Evolutionary conservation across 2,797 vertebrate species (phyloP).

Genomic region (Danio kyathit): DNA sequence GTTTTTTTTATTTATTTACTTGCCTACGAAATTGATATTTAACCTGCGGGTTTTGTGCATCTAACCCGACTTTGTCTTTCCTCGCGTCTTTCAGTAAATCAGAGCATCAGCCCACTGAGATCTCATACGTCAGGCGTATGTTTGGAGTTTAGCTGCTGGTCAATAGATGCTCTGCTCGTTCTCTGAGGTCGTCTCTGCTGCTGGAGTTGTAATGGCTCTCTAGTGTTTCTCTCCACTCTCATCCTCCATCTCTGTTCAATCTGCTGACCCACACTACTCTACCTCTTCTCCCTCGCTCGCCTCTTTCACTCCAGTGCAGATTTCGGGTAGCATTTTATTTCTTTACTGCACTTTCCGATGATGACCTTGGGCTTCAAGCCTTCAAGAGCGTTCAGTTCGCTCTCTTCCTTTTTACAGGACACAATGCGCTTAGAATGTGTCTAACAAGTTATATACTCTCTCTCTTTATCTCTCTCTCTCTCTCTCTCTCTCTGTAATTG

Average conservation of each 20-base stretch:
- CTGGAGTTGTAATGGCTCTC: conserved; percentile 67
- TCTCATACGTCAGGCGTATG: conserved; percentile 27
- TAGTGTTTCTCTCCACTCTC: conserved; percentile 49
- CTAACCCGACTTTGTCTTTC: neutral
- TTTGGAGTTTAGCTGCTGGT: conserved; percentile 28
- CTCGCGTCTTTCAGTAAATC: neutral
- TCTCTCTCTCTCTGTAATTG: too few relatives aligned
- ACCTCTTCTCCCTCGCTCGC: conserved; percentile 21
- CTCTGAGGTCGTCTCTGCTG: conserved; percentile 62
- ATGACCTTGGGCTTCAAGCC: conserved; percentile 45
- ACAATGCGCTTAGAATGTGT: conserved; percentile 44
- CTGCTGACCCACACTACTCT: conserved; percentile 42
- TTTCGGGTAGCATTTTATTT: conserved; percentile 49
- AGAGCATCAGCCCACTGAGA: conserved; percentile 24
- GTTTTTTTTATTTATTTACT: neutral
- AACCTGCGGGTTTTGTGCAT: neutral
- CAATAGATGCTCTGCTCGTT: conserved; percentile 28
- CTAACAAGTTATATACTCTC: conserved; percentile 21
- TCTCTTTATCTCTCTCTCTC: neutral
- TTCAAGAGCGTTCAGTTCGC: conserved; percentile 35
- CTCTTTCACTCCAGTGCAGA: conserved; percentile 26
- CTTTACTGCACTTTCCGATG: conserved; percentile 45
- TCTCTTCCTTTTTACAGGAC: conserved; percentile 21
- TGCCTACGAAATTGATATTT: conserved; percentile 8
- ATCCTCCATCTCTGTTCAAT: conserved; percentile 46